A percentile compares a stretch with the other conserved stretches of the same genome.
phyloP scores from a whole-genome alignment of 2,113 vertebrate species.

The Cygnus buccinator region DNA sequence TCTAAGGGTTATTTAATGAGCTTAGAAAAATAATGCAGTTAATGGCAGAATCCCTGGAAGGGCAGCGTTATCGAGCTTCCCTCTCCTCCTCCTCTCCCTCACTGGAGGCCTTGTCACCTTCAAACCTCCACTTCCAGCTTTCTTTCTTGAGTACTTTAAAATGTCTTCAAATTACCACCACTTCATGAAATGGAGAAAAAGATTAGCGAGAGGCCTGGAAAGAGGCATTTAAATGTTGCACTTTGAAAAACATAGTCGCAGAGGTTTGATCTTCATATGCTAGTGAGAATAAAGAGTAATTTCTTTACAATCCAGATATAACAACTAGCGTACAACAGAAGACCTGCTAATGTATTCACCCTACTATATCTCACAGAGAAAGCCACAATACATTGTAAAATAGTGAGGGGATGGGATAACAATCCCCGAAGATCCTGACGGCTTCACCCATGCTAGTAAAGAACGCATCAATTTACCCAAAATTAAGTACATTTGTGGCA shows the following conservation, averaged over 20 bases:
- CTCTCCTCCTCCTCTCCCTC: slow-evolving; percentile 45
- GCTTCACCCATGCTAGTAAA: neutral
- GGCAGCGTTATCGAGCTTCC: neutral
- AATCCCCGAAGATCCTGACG: neutral
- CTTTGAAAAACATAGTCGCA: neutral
- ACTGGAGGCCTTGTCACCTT: slow-evolving; percentile 14
- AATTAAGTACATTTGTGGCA: neutral
- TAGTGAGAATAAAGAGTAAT: neutral
- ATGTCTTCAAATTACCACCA: slow-evolving; percentile 28
- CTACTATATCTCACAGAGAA: neutral
- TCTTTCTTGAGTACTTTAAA: neutral
- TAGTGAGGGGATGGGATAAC: neutral
- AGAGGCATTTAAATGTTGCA: slow-evolving; percentile 8
- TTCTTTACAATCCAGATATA: neutral
- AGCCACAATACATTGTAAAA: neutral
- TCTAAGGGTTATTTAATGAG: slow-evolving; percentile 67
- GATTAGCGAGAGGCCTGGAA: neutral
- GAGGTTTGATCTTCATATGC: neutral
- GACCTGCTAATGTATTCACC: neutral
- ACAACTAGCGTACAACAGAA: neutral
- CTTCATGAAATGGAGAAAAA: slow-evolving; percentile 9
- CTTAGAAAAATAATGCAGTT: slow-evolving; percentile 63
- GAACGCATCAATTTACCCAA: neutral
- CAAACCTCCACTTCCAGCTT: slow-evolving; percentile 19
- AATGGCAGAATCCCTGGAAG: slow-evolving; percentile 60